These are phyloP conservation scores for Sebastes kiyomatsui DNA, from an alignment of 2,797 vertebrate genomes.

Conservation along the genomic window DNA sequence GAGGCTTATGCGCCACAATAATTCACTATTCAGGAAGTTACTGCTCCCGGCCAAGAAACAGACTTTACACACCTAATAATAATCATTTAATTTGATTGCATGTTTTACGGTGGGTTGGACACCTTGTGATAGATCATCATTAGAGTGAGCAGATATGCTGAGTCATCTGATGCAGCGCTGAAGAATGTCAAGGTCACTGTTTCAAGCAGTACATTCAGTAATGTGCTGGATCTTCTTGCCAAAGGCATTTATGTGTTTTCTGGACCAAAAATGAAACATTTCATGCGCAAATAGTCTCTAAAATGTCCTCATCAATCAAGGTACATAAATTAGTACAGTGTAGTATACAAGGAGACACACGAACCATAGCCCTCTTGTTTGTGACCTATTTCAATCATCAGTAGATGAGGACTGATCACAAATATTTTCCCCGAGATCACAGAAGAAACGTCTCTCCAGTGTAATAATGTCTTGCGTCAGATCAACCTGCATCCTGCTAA, in stretches of 20 bases:
- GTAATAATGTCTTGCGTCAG: constrained; percentile 41
- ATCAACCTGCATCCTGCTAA: constrained; percentile 75
- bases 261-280: background rate
- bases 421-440: background rate
- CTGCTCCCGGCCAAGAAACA: background rate
- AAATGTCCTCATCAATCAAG: background rate
- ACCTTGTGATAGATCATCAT: background rate
- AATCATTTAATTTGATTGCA: background rate
- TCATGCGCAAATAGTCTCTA: background rate
- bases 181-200: constrained; percentile 11
- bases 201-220: background rate
- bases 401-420: background rate
- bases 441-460: constrained; percentile 15
- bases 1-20: background rate
- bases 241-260: background rate
- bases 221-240: background rate
- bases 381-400: constrained; percentile 13
- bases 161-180: background rate
- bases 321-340: background rate
- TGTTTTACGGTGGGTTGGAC: background rate
- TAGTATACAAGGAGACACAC: background rate
- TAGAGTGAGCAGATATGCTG: background rate
- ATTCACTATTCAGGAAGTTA: background rate
- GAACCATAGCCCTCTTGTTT: background rate
- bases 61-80: background rate